Percentiles rank a stretch among this genome's conserved stretches.
phyloP scores from a whole-genome alignment of 2,797 vertebrate species.

The Todus mexicanus region DNA sequence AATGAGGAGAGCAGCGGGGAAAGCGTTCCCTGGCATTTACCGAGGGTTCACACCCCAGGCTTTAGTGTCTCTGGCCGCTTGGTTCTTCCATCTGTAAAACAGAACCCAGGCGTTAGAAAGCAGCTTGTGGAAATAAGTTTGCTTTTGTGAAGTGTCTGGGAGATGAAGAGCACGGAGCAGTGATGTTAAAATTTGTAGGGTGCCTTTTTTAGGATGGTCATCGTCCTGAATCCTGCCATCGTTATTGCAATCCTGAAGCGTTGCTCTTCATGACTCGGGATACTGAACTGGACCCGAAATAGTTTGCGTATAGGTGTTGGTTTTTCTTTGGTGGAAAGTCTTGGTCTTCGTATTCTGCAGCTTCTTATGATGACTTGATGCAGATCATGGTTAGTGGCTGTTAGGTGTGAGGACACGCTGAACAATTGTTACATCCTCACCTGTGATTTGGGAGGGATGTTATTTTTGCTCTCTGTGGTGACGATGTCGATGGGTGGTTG shows the following conservation, averaged over 20 bases:
- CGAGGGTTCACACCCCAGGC: background rate
- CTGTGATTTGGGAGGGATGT: background rate
- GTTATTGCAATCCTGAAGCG: background rate
- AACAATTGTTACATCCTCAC: background rate
- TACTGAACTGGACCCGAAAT: background rate
- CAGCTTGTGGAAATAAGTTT: background rate
- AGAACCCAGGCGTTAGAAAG: background rate
- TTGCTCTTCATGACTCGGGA: background rate
- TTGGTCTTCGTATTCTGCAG: background rate
- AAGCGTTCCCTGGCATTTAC: background rate
- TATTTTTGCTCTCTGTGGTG: background rate
- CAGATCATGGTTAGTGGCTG: background rate
- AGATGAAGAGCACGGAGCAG: background rate
- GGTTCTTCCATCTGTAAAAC: background rate
- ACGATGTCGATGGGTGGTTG: background rate
- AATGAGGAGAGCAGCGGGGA: background rate
- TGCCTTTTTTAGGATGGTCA: background rate
- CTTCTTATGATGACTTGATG: background rate
- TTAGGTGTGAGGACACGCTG: background rate
- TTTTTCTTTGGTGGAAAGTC: background rate
- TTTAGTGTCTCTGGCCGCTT: background rate
- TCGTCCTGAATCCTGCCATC: fast-evolving
- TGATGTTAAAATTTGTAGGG: background rate
- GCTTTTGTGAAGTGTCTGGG: background rate
- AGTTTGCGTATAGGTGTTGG: background rate